These are phyloP conservation scores for Meloidogyne hapla DNA, from an alignment of 1,140 invertebrate species.

Conservation along the genomic window DNA sequence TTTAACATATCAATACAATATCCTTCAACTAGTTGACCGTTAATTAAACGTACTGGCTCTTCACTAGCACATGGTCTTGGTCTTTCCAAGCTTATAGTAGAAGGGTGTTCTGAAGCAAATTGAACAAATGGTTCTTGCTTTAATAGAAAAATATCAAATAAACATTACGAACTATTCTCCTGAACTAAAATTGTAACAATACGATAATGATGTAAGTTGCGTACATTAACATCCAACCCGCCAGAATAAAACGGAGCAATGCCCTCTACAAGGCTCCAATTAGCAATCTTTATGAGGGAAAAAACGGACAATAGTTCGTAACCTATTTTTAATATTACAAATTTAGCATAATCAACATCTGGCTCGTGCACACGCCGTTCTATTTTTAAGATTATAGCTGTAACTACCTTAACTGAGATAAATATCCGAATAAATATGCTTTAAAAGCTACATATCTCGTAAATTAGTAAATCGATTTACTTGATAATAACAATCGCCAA, in stretches of 20 bases:
- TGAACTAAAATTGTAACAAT: slow-evolving; percentile 58
- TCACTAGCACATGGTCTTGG: slow-evolving; percentile 17
- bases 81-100: slow-evolving; percentile 15
- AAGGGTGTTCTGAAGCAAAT: slow-evolving; percentile 24
- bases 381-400: slow-evolving; percentile 49
- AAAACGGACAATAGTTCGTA: no score
- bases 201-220: slow-evolving; percentile 51
- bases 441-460: no score
- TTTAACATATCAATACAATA: slow-evolving; percentile 58
- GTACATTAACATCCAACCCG: slow-evolving; percentile 49
- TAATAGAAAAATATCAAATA: slow-evolving; percentile 23
- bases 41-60: slow-evolving; percentile 17
- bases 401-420: slow-evolving; percentile 39
- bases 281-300: slow-evolving; percentile 49
- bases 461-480: slow-evolving; percentile 20
- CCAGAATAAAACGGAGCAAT: slow-evolving; percentile 48
- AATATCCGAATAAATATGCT: no score
- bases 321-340: slow-evolving; percentile 36
- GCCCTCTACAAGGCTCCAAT: slow-evolving; percentile 52
- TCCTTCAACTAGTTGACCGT: slow-evolving; percentile 42
- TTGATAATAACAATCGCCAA: slow-evolving; percentile 50
- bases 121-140: slow-evolving; percentile 62
- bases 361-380: slow-evolving; percentile 44
- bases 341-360: slow-evolving; percentile 55
- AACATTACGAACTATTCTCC: slow-evolving; percentile 26